Evolutionary conservation across 2,888 invertebrate genomes (phyloP).

Genomic region (Galerucella pusilla): DNA sequence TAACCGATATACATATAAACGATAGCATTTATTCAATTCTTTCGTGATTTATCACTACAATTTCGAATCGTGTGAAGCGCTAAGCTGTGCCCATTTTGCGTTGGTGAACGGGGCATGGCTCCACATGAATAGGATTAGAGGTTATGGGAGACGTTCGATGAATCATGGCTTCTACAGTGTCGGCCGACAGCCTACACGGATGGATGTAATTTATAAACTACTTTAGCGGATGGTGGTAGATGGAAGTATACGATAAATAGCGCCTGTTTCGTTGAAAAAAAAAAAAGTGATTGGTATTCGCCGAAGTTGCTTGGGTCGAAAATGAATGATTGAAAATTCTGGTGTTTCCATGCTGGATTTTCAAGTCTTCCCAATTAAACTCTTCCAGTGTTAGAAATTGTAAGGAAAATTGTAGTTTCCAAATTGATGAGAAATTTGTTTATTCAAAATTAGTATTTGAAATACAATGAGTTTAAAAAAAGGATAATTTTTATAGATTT

Average conservation of each 20-base stretch:
- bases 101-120: constrained; percentile 39
- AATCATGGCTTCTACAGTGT: constrained; percentile 41
- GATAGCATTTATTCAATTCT: constrained; percentile 30
- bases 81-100: constrained; percentile 38
- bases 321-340: constrained; percentile 15
- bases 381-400: background rate
- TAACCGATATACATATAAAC: constrained; percentile 17
- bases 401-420: background rate
- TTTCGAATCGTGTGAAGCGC: constrained; percentile 29
- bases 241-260: constrained; percentile 29
- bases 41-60: constrained; percentile 33
- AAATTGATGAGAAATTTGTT: no score
- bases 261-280: constrained; percentile 19
- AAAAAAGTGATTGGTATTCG: constrained; percentile 20
- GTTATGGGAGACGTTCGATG: constrained; percentile 44
- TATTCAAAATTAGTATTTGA: no score
- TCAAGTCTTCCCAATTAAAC: background rate
- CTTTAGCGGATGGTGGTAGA: constrained; percentile 32
- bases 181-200: constrained; percentile 42
- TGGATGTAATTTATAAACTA: constrained; percentile 39
- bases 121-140: constrained; percentile 45
- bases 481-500: no score
- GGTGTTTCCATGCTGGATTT: background rate
- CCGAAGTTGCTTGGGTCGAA: background rate
- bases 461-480: no score